Evolutionary conservation across 2,113 vertebrate species (phyloP).

Genomic region (Strix uralensis): DNA sequence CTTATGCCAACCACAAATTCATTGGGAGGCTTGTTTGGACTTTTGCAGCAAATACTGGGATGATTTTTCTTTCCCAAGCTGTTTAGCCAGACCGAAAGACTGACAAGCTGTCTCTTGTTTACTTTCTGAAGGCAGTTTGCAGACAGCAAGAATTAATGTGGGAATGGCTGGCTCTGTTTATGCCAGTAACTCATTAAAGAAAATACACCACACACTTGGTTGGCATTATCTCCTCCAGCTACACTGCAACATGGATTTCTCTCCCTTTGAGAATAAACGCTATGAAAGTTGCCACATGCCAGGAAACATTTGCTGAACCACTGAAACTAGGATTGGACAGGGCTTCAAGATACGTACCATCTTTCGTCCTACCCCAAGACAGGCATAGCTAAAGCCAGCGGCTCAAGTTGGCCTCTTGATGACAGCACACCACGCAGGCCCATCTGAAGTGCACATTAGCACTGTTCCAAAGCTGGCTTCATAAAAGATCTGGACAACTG

Average conservation of each 20-base stretch:
- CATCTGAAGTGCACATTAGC: not conserved
- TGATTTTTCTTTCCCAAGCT: not conserved
- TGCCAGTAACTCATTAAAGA: not conserved
- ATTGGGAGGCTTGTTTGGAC: not conserved
- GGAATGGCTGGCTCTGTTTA: not conserved
- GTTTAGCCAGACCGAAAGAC: not conserved
- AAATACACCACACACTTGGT: not conserved
- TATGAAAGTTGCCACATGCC: not conserved
- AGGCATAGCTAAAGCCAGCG: not conserved
- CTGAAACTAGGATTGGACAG: not conserved
- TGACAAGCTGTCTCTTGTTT: not conserved
- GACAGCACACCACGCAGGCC: fast-evolving
- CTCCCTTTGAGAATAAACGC: not conserved
- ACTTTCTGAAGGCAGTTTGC: not conserved
- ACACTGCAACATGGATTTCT: not conserved
- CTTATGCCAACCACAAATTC: not conserved
- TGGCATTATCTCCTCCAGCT: not conserved
- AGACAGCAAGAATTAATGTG: not conserved
- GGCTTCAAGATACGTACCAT: fast-evolving
- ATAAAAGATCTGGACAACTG: fast-evolving
- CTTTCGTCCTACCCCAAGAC: not conserved
- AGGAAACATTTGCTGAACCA: not conserved
- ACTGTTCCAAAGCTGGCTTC: not conserved
- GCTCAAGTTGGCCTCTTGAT: not conserved
- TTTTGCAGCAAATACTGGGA: not conserved